These are phyloP conservation scores for Papilio protenor DNA, from an alignment of 2,888 invertebrate genomes.

Conservation along the genomic window DNA sequence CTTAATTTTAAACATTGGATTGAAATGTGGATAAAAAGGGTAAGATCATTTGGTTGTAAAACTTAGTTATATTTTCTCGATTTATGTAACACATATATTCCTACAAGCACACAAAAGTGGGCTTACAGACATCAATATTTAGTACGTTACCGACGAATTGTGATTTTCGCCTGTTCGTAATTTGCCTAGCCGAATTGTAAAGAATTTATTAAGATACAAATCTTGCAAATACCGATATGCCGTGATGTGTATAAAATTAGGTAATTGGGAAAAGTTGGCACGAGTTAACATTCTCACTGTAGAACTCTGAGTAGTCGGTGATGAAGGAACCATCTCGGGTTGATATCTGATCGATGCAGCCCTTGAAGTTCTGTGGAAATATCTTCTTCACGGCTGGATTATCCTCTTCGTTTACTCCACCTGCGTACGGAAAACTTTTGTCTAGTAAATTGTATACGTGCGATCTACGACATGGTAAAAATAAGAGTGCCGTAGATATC, in stretches of 20 bases:
- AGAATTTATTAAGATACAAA: no score
- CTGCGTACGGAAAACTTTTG: conserved; percentile 60
- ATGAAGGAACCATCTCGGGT: conserved; percentile 64
- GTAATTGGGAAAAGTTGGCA: conserved; percentile 75
- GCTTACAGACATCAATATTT: neutral
- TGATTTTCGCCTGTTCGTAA: neutral
- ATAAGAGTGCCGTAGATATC: no score
- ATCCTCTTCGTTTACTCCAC: conserved; percentile 81
- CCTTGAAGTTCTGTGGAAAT: conserved; percentile 84
- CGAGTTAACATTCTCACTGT: conserved; percentile 77
- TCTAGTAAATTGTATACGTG: neutral
- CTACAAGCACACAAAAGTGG: neutral
- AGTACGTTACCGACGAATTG: neutral
- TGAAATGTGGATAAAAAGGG: no score
- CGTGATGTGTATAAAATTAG: conserved; percentile 47
- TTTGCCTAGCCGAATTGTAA: neutral
- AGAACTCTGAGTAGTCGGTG: conserved; percentile 69
- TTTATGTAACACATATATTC: neutral
- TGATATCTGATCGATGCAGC: conserved; percentile 85
- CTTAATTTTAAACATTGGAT: no score
- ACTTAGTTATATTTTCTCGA: neutral
- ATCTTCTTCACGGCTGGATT: conserved; percentile 72
- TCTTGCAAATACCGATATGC: no score
- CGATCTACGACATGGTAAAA: no score
- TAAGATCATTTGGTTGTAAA: no score